Base-by-base conservation (phyloP, 2,113 vertebrate genomes). In the Sprattus sprattus region DNA sequence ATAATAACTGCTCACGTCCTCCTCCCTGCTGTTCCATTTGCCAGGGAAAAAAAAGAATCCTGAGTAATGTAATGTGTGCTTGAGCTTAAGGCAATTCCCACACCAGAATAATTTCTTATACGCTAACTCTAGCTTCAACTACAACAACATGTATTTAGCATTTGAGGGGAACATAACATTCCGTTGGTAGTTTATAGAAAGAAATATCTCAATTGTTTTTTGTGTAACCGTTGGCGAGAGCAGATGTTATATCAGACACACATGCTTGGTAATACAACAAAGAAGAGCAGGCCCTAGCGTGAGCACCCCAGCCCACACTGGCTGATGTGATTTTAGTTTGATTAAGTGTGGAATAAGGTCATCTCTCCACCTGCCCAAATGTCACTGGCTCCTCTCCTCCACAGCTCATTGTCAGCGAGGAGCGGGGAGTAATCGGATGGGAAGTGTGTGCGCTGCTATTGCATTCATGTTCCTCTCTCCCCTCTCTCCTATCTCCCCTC, bases 1-100 rank as follows among this genome's bases (percentile, higher is more conserved):
- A 86, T 91, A 92, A 92, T 89, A 91, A 84, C 89, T 91, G 90
- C 90, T 89, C 89, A 90, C 91, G 91, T 89, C 89, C 88, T 87
- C 82, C 81, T 86, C 89, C 75, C 80, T 86, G 87, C 90, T 85
- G 85, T 57, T 87, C 46, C 80, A 75, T 86, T 85, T 88, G 86
- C 86, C 88, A 88, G 84, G 82, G 87, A 88, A 49, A 45, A 54
- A 16, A 45, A 54, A 16, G 64, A 67, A 28, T 67, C 64, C n/a
- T 71, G 11, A 11, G 52, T 15, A 13, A 13, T 54, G 15, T 54
- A 54, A 54, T 54, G 2, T 71, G n/a, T 71, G 64, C 64, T 71
- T 28, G 32, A 71, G 60, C 22, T 39, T 25, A 71, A 71, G 32
- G 32, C 64, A 28, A 28, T 28, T 1, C 64, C 13, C 7, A 25